Evolutionary conservation across 1,140 invertebrate species (phyloP).

Genomic region (Drosophila sucinea): DNA sequence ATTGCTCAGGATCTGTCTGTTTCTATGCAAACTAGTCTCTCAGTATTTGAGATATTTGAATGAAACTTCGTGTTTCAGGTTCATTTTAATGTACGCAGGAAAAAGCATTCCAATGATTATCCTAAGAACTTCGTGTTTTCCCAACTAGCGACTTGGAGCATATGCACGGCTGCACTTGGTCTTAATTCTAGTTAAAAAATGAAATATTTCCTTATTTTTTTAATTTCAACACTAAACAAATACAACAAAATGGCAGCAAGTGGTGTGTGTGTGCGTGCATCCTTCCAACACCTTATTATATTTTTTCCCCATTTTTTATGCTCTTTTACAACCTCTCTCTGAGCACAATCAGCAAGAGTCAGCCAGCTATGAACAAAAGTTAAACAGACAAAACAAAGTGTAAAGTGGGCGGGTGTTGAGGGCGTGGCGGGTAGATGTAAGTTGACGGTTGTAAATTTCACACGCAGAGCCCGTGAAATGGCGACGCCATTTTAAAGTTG

Average conservation of each 20-base stretch:
- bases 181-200: conserved; percentile 27
- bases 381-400: conserved; percentile 78
- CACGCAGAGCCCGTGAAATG: conserved; percentile 59
- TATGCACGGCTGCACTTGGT: conserved; percentile 50
- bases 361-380: conserved; percentile 75
- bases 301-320: not conserved
- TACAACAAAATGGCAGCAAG: conserved; percentile 57
- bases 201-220: conserved; percentile 27
- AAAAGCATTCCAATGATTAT: not conserved
- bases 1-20: too few relatives aligned
- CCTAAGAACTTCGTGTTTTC: conserved; percentile 8
- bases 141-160: conserved; percentile 18
- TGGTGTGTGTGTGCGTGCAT: conserved; percentile 7
- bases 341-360: conserved; percentile 68
- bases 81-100: too few relatives aligned
- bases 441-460: conserved; percentile 65
- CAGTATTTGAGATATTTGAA: too few relatives aligned
- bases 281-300: not conserved
- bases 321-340: conserved; percentile 32
- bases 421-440: conserved; percentile 14
- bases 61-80: too few relatives aligned
- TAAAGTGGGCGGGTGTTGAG: conserved; percentile 33
- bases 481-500: conserved; percentile 67
- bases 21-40: too few relatives aligned
- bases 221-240: conserved; percentile 69